Base-by-base conservation (phyloP, 2,888 invertebrate genomes). In the Parnassius orleans region DNA sequence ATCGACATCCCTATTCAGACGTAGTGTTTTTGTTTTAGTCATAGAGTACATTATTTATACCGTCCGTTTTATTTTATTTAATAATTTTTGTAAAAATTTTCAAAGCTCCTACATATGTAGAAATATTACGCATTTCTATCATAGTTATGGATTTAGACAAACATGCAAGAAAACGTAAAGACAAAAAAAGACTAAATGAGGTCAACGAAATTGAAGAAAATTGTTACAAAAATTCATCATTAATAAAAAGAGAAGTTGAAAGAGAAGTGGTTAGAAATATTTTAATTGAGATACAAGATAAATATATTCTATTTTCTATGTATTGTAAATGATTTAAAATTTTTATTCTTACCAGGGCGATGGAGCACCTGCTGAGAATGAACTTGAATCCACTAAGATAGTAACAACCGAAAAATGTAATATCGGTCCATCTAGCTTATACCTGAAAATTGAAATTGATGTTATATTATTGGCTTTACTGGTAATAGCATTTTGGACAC, bases 381-480 rank as follows among this genome's bases (percentile, higher is more conserved):
- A 76, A 68, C 33, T 62, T 42, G 71, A 78, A 46, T 5, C 55
- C 41, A 24, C 55, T 59, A n/a, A 66, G 59, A 41, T 33, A 50
- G 55, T 59, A 41, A 55, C 53, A 44, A 9, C 14, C 2, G 33
- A 33, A 33, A 33, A 33, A 33, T 33, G 33, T 33, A 54, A 72
- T 41, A 71, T 63, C 47, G 63, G 67, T 63, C 76, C 72, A 24
- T 68, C 69, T 63, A 76, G 83, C 57, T 65, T 79, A 53, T 84
- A 84, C 66, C 57, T 88, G 85, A 93, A 92, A 71, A 86, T 97
- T 64, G 94, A 95, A 81, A 86, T 97, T 65, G 97, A 97, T 86
- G 75, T 97, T 60, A 92, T 97, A 63, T 96, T 96, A 60, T 70
- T 95, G 65, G 72, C 92, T 53, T 87, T 98, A 62, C 94, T 98